Evolutionary conservation across 2,888 invertebrate species (phyloP).

Genomic region (Polydrusus pterygomalis): DNA sequence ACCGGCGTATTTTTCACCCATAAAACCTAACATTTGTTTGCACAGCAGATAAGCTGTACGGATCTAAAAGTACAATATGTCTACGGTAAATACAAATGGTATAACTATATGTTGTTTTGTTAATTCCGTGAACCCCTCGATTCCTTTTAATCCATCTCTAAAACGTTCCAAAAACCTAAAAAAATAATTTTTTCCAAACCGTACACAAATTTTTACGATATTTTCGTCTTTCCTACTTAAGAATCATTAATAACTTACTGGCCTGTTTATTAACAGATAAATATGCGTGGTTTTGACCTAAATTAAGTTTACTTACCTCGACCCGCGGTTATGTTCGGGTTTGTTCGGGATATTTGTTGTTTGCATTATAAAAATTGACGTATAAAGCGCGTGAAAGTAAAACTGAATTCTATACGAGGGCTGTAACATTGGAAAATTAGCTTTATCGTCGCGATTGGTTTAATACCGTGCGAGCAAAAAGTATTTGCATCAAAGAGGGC

Average conservation of each 20-base stretch:
- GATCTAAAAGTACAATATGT: too few species aligned
- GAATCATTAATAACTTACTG: conserved; percentile 36
- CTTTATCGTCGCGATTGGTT: too few species aligned
- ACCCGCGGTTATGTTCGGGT: conserved; percentile 37
- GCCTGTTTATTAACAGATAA: conserved; percentile 43
- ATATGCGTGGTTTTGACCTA: conserved; percentile 50
- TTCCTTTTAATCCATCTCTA: too few species aligned
- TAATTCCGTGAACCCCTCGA: too few species aligned
- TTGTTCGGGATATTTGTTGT: conserved; percentile 42
- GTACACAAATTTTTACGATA: conserved; percentile 9
- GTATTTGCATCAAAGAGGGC: too few species aligned
- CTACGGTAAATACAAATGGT: too few species aligned
- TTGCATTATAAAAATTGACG: conserved; percentile 14
- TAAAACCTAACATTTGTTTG: too few species aligned
- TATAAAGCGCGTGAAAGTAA: conserved; percentile 34
- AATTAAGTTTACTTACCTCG: conserved; percentile 45
- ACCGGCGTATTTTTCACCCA: too few species aligned
- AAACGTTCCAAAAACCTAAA: not conserved
- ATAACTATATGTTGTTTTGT: too few species aligned
- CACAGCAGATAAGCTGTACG: too few species aligned
- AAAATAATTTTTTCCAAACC: not conserved
- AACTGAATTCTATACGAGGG: conserved; percentile 15
- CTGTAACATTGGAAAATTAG: not conserved
- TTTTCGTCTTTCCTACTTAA: conserved; percentile 34
- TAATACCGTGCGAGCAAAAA: too few species aligned